These are phyloP conservation scores for Grammomys dolichurus DNA, from an alignment of 2,113 vertebrate species.

Conservation along the genomic window DNA sequence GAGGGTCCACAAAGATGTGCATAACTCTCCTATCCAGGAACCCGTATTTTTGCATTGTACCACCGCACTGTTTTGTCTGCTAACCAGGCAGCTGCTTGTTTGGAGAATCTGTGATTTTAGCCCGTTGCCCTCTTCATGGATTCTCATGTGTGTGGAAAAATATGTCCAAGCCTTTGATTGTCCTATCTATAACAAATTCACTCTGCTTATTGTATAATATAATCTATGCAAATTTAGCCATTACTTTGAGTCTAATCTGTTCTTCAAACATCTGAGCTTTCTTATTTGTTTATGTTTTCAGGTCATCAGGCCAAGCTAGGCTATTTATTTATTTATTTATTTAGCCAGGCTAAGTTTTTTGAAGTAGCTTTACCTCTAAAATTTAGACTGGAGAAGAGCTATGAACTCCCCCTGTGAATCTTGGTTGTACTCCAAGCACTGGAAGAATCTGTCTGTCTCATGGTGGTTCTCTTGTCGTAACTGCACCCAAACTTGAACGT, in stretches of 20 bases:
- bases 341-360: neutral
- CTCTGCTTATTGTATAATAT: neutral
- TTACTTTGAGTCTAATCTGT: constrained; percentile 2
- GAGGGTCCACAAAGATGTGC: neutral
- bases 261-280: neutral
- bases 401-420: neutral
- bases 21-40: neutral
- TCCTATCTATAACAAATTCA: neutral
- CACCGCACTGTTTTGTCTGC: neutral
- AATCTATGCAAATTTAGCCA: neutral
- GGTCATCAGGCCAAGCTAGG: neutral
- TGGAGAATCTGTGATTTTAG: neutral
- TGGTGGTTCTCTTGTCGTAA: neutral
- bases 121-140: neutral
- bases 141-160: neutral
- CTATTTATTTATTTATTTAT: no score
- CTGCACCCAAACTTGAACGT: neutral
- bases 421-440: neutral
- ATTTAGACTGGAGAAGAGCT: neutral
- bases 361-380: neutral
- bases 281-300: neutral
- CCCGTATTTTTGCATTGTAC: neutral
- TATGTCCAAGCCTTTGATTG: neutral
- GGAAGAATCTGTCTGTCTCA: neutral
- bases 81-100: neutral